Evolutionary conservation across 2,797 vertebrate genomes (phyloP), one percentile per base, ranked within the genome.

Genomic region (Anomalospiza imberbis): DNA sequence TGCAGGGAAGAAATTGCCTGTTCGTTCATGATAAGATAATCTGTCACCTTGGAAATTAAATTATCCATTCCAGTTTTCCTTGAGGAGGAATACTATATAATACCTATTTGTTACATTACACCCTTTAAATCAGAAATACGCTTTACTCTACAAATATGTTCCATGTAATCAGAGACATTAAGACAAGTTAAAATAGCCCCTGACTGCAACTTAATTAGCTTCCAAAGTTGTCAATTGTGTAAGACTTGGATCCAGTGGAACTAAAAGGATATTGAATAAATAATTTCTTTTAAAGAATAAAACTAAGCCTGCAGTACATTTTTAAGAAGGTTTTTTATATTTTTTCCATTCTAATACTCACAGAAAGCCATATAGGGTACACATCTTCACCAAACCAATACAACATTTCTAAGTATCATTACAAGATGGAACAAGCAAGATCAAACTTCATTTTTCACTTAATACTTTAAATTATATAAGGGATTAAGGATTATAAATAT

Each of bases 41-140:
- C 98, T 98, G 96, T 98, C 54, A 75, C 95, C 91, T 95, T 96
- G 94, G 91, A 97, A 97, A 98, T 98, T 98, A 97, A 97, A 97
- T 98, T 97, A 97, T 84, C 92, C 60, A 95, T 94, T 63, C 77
- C 75, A 91, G 95, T 96, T 97, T 97, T 97, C 96, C 93, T 95
- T 96, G 88, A 97, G 89, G 93, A 96, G 25, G 65, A 95, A 90
- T 94, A 84, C 85, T 91, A 85, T 92, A 93, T 95, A 97, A 97
- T 97, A 96, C 83, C 81, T 96, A 94, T 94, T 97, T 97, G 90
- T 94, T 96, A 87, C 86, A 60, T 97, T 96, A 95, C 82, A 94
- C 81, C 63, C 50, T 94, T 95, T 97, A 95, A 95, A 96, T 89
- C 77, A 93, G 88, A 97, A 96, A 96, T 76, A 85, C 3, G 3